Percentiles rank a stretch among this genome's conserved stretches.
Evolutionary conservation across 2,797 vertebrate genomes (phyloP).

Genomic region (Poecilia picta): DNA sequence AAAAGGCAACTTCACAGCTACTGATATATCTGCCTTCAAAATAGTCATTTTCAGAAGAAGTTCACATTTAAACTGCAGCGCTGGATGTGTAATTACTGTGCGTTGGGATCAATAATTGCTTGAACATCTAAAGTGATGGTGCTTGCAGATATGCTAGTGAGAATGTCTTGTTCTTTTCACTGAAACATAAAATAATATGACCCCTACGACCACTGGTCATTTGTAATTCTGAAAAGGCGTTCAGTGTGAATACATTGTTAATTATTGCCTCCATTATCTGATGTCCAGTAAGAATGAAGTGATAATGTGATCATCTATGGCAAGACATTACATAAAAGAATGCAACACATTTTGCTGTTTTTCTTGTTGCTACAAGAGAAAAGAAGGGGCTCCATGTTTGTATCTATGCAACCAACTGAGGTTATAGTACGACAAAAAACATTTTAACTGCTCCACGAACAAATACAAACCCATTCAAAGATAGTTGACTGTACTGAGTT

Average conservation of each 20-base stretch:
- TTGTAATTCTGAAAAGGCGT: conserved; percentile 4
- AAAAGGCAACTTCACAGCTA: conserved; percentile 7
- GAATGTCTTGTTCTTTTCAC: conserved; percentile 10
- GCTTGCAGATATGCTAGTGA: conserved; percentile 19
- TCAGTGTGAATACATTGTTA: conserved; percentile 11
- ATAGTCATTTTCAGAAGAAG: conserved; percentile 7
- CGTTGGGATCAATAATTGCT: conserved; percentile 31
- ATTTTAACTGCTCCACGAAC: background rate
- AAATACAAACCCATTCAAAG: background rate
- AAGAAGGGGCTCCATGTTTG: background rate
- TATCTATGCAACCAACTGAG: background rate
- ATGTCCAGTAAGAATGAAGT: conserved; percentile 1
- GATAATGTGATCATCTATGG: conserved; percentile 1
- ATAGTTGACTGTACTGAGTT: background rate
- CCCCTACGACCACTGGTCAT: conserved; percentile 6
- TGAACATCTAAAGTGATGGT: conserved; percentile 20
- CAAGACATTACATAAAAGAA: background rate
- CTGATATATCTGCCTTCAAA: conserved; percentile 20
- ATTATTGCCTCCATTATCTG: conserved; percentile 11
- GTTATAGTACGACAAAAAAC: background rate
- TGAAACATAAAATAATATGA: conserved; percentile 17
- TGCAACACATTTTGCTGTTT: background rate
- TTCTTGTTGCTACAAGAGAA: background rate
- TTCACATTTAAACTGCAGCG: conserved; percentile 5
- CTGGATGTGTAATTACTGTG: conserved; percentile 20